Evolutionary conservation across 2,113 vertebrate species (phyloP), one percentile per base, ranked within the genome.

Genomic region (Dasyornis broadbenti): DNA sequence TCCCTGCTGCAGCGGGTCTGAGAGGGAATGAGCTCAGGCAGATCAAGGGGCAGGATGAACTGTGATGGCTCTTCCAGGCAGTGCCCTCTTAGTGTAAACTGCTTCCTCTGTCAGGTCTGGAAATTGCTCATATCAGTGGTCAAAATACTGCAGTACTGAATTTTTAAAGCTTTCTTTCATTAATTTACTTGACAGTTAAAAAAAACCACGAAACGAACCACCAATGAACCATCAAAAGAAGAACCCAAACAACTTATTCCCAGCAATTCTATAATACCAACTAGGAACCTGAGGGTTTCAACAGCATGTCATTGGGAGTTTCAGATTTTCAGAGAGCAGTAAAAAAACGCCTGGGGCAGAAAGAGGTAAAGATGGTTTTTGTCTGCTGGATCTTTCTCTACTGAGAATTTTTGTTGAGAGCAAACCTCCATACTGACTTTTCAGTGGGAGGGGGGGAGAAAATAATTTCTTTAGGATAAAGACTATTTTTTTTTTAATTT

Each of bases 361-460:
- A 73, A 39, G 18, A 61, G 5, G 8, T 30, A 42, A 73, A 77
- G 27, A 42, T 15, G 13, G 3, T 37, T 5, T 0, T 12, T 71
- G 13, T 15, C 21, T 75, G 10, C 1, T 10, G 4, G 0, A 15
- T 49, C 27, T 60, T 89, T 56, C 17, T 75, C 47, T 73, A 18
- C 5, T n/a, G 21, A 73, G n/a, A 37, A 4, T 19, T 13, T 84
- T 31, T 19, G 3, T 4, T 35, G 16, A 63, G 20, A 80, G 19
- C 21, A 73, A 6, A 31, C 20, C 10, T 79, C 27, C 30, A 47
- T 13, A 9, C 4, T 39, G 19, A 16, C 21, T 68, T 92, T 61
- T 68, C 13, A 5, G 1, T 10, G 10, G 6, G 4, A 3, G 2
- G 4, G 4, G 2, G 1, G 0, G 1, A 2, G 6, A 20, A 12